Percentiles rank a stretch among this genome's conserved stretches.
Conservation (phyloP, 2,888 invertebrate genomes). For the Stramonita haemastoma region DNA sequence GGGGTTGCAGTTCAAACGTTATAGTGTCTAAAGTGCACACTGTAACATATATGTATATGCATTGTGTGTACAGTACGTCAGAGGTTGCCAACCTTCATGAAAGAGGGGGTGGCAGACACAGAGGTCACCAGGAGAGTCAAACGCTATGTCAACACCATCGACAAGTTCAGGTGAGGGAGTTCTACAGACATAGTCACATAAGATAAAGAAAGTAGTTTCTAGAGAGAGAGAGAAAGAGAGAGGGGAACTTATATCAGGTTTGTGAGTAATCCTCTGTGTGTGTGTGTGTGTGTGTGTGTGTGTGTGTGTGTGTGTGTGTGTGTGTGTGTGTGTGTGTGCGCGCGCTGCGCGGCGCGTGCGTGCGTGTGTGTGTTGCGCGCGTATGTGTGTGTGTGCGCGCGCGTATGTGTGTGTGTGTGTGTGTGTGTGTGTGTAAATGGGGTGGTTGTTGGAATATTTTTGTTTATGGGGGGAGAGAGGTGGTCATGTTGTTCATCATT, state of each 20-base stretch:
- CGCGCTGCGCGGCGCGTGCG: too few relatives aligned
- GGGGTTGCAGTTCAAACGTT: too few relatives aligned
- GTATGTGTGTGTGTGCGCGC: too few relatives aligned
- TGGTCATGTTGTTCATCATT: neutral
- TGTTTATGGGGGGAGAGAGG: neutral
- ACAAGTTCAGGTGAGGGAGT: slow-evolving; percentile 82
- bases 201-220: neutral
- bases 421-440: neutral
- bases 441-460: neutral
- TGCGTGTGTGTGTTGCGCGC: too few relatives aligned
- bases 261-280: neutral
- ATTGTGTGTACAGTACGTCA: slow-evolving; percentile 65
- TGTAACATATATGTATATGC: too few relatives aligned
- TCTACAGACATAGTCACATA: neutral
- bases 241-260: neutral
- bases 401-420: neutral
- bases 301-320: neutral
- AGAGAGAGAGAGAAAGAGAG: neutral
- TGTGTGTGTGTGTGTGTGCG: neutral
- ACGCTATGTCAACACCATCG: slow-evolving; percentile 86
- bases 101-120: slow-evolving; percentile 87
- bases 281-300: neutral
- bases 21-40: too few relatives aligned
- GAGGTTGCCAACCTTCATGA: slow-evolving; percentile 84
- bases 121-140: slow-evolving; percentile 87